Conservation (phyloP, 2,797 vertebrate species). For the Anguilla anguilla region DNA sequence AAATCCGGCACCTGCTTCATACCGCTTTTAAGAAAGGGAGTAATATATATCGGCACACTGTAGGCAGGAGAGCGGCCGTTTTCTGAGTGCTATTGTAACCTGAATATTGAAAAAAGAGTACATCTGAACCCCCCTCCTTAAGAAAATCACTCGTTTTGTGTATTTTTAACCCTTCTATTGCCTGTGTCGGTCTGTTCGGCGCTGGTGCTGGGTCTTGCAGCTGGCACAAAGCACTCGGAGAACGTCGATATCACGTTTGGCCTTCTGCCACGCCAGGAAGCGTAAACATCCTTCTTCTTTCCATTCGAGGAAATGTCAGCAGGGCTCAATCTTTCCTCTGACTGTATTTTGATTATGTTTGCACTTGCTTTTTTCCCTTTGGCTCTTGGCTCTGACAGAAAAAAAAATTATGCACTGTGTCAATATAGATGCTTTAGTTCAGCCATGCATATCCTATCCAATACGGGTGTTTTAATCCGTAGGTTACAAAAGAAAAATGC, state of each 20-base stretch:
- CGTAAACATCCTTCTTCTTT: slow-evolving; percentile 45
- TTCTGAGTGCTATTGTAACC: neutral
- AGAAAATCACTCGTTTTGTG: neutral
- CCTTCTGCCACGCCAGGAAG: neutral
- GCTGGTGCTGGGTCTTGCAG: neutral
- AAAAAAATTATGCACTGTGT: neutral
- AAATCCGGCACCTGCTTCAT: neutral
- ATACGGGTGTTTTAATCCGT: neutral
- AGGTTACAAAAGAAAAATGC: neutral
- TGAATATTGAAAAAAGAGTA: neutral
- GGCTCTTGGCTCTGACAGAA: slow-evolving; percentile 25
- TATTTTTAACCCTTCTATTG: neutral
- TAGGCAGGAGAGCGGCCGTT: neutral
- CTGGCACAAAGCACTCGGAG: slow-evolving; percentile 10
- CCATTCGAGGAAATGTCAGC: slow-evolving; percentile 42
- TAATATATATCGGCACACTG: neutral
- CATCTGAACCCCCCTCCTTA: neutral
- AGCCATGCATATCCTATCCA: neutral
- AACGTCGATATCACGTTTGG: slow-evolving; percentile 27
- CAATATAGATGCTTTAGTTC: neutral
- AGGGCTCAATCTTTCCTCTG: slow-evolving; percentile 35
- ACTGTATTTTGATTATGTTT: slow-evolving; percentile 42
- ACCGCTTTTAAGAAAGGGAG: neutral
- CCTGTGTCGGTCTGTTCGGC: neutral
- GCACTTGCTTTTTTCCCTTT: slow-evolving; percentile 31